Conservation (phyloP, 92 coral and sea anemone species). For the Palythoa grandiflora region DNA sequence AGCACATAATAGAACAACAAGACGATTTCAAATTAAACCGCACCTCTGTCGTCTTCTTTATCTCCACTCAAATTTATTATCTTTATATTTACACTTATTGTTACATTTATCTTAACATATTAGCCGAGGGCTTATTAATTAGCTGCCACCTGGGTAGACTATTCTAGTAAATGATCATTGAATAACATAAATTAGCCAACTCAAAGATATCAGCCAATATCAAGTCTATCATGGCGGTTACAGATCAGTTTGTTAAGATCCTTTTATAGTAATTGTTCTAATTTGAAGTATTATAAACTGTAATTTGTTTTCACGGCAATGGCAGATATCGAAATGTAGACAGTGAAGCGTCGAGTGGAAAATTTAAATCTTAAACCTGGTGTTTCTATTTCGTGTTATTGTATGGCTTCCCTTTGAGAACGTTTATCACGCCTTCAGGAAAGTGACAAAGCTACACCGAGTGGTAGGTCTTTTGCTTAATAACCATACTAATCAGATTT, state of each 20-base stretch:
- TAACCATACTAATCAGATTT: neutral
- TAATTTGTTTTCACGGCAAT: neutral
- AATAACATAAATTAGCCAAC: neutral
- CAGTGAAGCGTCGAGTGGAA: neutral
- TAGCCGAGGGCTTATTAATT: no score
- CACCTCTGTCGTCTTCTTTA: no score
- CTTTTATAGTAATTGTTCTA: no score
- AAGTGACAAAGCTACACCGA: neutral
- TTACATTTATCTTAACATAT: no score
- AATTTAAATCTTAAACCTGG: neutral
- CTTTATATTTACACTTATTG: no score
- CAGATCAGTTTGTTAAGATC: no score
- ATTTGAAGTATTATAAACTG: neutral
- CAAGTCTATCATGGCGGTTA: neutral
- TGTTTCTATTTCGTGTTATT: neutral
- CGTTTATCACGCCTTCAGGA: neutral
- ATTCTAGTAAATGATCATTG: neutral
- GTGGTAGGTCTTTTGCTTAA: neutral
- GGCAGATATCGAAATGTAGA: slow-evolving; percentile 6
- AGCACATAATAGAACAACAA: no score
- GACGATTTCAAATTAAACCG: no score
- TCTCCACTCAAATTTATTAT: no score
- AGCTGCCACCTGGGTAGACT: neutral
- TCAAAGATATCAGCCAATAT: neutral
- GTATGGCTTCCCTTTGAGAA: neutral